Evolutionary conservation across 2,113 vertebrate species (phyloP).

Genomic region (Quiscalus mexicanus): DNA sequence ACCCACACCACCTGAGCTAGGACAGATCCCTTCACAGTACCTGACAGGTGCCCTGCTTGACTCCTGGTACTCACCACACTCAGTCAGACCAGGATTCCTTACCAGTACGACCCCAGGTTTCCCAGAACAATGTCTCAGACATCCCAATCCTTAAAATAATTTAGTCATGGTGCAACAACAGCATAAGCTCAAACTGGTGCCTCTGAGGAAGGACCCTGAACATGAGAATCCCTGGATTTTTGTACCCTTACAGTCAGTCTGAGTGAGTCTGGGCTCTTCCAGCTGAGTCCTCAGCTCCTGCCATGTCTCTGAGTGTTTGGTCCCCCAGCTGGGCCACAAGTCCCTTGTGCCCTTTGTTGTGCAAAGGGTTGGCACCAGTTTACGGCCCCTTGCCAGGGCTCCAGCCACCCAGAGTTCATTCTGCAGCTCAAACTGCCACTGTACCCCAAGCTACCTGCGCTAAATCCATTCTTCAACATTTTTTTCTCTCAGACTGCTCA

Average conservation of each 20-base stretch:
- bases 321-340: neutral
- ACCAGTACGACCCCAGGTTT: fast-evolving
- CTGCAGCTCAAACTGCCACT: neutral
- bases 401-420: neutral
- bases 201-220: neutral
- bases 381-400: neutral
- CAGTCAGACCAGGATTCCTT: neutral
- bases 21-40: fast-evolving
- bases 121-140: neutral
- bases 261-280: neutral
- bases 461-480: neutral
- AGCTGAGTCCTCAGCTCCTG: neutral
- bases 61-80: neutral
- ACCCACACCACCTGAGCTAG: neutral
- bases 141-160: neutral
- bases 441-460: neutral
- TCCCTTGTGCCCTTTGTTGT: neutral
- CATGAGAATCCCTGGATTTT: neutral
- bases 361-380: neutral
- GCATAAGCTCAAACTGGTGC: fast-evolving
- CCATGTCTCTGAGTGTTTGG: neutral
- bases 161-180: neutral
- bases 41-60: neutral
- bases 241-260: neutral
- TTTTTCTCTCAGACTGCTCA: neutral